These are phyloP conservation scores for Leptinotarsa defecta DNA, from an alignment of 1,140 invertebrate species.

Conservation along the genomic window DNA sequence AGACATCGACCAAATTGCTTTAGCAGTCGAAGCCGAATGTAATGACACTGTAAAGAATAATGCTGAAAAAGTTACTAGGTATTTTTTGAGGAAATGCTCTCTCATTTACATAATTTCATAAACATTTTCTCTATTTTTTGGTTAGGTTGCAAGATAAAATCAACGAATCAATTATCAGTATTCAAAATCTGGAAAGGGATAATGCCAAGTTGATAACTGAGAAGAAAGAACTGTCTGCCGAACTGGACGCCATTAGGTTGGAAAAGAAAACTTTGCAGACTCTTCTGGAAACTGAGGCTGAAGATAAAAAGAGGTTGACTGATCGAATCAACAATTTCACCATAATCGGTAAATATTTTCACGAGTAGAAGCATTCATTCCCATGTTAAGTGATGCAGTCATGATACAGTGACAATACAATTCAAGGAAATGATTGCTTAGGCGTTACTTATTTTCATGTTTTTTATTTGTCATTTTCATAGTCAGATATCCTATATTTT, in stretches of 20 bases:
- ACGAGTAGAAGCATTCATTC: background rate
- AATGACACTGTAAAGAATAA: constrained; percentile 59
- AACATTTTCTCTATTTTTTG: background rate
- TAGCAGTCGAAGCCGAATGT: constrained; percentile 70
- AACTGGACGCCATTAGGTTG: constrained; percentile 58
- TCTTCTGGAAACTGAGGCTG: constrained; percentile 63
- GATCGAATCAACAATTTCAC: constrained; percentile 60
- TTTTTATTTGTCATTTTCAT: too few species aligned
- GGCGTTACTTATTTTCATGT: too few species aligned
- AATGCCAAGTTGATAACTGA: constrained; percentile 57
- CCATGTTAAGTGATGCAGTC: too few species aligned
- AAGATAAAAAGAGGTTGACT: constrained; percentile 63
- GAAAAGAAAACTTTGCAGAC: constrained; percentile 61
- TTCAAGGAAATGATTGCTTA: too few species aligned
- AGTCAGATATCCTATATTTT: too few species aligned
- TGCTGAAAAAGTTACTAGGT: constrained; percentile 49
- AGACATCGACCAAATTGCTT: constrained; percentile 69
- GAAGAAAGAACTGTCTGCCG: constrained; percentile 58
- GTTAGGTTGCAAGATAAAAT: constrained; percentile 58
- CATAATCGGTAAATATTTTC: constrained; percentile 55
- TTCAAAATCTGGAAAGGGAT: constrained; percentile 60
- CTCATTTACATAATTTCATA: background rate
- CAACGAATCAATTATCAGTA: constrained; percentile 56
- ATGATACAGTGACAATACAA: too few species aligned
- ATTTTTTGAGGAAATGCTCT: background rate